phyloP scores from a whole-genome alignment of 1,140 invertebrate genomes.

The Drosophila saltans region DNA sequence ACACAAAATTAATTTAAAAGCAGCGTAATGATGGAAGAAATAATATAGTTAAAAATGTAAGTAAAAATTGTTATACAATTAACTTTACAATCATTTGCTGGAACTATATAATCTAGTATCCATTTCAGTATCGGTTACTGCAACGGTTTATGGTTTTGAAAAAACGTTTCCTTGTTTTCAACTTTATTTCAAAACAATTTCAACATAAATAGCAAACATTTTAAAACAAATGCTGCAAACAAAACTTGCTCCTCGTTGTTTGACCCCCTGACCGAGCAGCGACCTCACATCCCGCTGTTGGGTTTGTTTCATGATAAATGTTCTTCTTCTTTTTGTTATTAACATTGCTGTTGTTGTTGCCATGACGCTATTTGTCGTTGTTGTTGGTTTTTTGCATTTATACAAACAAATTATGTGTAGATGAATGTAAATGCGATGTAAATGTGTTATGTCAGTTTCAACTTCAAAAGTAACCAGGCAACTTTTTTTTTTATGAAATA shows the following conservation, averaged over 20 bases:
- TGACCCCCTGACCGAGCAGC: slow-evolving; percentile 45
- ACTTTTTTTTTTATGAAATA: slow-evolving; percentile 30
- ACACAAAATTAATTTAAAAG: too few relatives aligned
- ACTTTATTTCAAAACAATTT: slow-evolving; percentile 8
- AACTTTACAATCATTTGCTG: too few relatives aligned
- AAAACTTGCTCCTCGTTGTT: slow-evolving; percentile 31
- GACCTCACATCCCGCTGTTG: slow-evolving; percentile 21
- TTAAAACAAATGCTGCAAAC: slow-evolving; percentile 47
- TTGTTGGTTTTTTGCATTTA: slow-evolving; percentile 17
- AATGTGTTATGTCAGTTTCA: slow-evolving; percentile 29
- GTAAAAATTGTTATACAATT: too few relatives aligned
- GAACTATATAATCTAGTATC: too few relatives aligned
- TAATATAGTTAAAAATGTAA: too few relatives aligned
- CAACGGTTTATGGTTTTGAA: neutral
- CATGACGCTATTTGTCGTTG: slow-evolving; percentile 42
- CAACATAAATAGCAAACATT: slow-evolving; percentile 10
- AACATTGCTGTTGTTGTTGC: slow-evolving; percentile 43
- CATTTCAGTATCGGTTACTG: neutral
- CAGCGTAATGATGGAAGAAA: too few relatives aligned
- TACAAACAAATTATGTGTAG: slow-evolving; percentile 33
- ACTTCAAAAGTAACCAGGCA: slow-evolving; percentile 56
- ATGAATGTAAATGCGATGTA: slow-evolving; percentile 27
- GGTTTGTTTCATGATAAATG: slow-evolving; percentile 25
- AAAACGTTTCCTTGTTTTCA: neutral
- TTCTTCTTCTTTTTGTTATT: slow-evolving; percentile 20